Conservation (phyloP, 2,797 vertebrate species). For the Sebastes diaconus region DNA sequence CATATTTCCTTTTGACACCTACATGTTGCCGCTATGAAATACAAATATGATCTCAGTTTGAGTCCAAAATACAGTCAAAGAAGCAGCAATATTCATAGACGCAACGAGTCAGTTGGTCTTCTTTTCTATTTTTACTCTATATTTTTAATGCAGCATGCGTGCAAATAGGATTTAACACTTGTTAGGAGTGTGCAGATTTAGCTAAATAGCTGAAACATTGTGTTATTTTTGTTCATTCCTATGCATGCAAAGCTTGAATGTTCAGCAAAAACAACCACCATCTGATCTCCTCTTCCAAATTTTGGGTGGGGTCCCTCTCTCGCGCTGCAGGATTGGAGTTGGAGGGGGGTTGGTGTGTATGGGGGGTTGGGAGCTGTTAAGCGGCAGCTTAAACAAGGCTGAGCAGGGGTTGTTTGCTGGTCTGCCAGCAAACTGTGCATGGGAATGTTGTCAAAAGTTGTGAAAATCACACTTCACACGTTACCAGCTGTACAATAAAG, state of each 20-base stretch:
- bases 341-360: constrained; percentile 34
- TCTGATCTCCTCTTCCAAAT: constrained; percentile 58
- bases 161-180: not conserved
- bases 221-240: constrained; percentile 14
- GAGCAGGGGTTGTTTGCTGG: constrained; percentile 56
- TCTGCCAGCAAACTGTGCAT: constrained; percentile 51
- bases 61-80: not conserved
- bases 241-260: constrained; percentile 13
- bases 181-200: not conserved
- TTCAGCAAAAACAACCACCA: constrained; percentile 59
- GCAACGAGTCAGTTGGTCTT: not conserved
- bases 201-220: not conserved
- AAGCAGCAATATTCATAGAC: not conserved
- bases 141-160: not conserved
- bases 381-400: constrained; percentile 54
- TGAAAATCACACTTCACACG: constrained; percentile 61
- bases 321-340: constrained; percentile 51
- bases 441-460: constrained; percentile 64
- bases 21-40: not conserved
- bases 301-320: constrained; percentile 75
- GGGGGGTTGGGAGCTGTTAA: constrained; percentile 56
- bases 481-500: constrained; percentile 58
- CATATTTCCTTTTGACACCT: not conserved
- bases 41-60: not conserved
- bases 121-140: not conserved